phyloP scores from a whole-genome alignment of 2,888 invertebrate genomes.

The Noctua fimbriata region DNA sequence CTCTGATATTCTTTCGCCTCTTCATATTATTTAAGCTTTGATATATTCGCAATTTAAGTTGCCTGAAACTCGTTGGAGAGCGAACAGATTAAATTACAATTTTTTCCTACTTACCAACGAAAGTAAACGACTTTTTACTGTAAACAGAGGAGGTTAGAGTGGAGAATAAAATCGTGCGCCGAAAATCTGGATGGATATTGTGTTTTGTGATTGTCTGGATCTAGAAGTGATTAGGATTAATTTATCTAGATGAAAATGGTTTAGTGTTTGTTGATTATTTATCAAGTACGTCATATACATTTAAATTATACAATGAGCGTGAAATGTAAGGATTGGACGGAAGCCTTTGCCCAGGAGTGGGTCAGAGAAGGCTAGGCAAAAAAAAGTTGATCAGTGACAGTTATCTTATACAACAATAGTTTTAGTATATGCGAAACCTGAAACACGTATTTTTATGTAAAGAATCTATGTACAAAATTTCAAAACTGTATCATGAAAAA shows the following conservation, averaged over 20 bases:
- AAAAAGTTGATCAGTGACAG: not conserved
- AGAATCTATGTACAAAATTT: too few species aligned
- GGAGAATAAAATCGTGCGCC: constrained; percentile 52
- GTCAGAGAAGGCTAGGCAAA: too few species aligned
- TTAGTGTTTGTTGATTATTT: constrained; percentile 1
- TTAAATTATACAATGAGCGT: too few species aligned
- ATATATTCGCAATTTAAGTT: constrained; percentile 89
- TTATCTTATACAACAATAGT: not conserved
- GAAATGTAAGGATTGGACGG: not conserved
- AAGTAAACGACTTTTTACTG: constrained; percentile 79
- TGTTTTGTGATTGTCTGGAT: constrained; percentile 15
- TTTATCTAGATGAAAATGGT: constrained; percentile 6
- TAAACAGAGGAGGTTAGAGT: constrained; percentile 74
- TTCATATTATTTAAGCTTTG: constrained; percentile 88
- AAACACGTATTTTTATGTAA: too few species aligned
- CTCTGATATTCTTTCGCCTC: constrained; percentile 85
- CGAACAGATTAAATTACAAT: constrained; percentile 86
- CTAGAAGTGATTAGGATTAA: constrained; percentile 13
- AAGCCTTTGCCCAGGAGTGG: not conserved
- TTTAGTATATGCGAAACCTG: too few species aligned
- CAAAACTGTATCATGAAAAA: too few species aligned
- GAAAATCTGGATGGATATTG: constrained; percentile 39
- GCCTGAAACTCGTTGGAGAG: constrained; percentile 85
- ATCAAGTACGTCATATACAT: not conserved
- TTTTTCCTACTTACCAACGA: constrained; percentile 77